Evolutionary conservation across 2,888 invertebrate species (phyloP).

Genomic region (Trypoxylon attenuatum): DNA sequence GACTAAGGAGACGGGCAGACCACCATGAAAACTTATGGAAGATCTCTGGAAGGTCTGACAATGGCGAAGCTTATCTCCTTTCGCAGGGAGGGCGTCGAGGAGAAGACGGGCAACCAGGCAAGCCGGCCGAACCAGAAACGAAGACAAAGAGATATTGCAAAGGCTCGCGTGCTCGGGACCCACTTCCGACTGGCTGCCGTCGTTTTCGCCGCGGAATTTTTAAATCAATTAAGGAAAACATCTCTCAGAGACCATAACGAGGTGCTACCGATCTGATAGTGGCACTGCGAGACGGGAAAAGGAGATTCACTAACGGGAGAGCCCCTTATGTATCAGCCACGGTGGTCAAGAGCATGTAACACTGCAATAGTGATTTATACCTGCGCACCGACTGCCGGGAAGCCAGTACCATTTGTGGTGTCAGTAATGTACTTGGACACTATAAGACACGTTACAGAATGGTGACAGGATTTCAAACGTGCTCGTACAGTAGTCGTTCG

Average conservation of each 20-base stretch:
- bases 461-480: constrained; percentile 16
- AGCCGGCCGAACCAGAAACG: not conserved
- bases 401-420: constrained; percentile 20
- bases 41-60: not conserved
- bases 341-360: constrained; percentile 37
- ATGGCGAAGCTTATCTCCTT: constrained; percentile 15
- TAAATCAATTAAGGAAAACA: constrained; percentile 30
- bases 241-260: constrained; percentile 42
- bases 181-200: not conserved
- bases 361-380: constrained; percentile 64
- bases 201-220: constrained; percentile 14
- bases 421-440: constrained; percentile 43
- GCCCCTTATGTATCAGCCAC: constrained; percentile 20
- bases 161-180: constrained; percentile 5
- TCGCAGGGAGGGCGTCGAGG: not conserved
- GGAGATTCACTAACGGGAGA: constrained; percentile 18
- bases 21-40: constrained; percentile 9
- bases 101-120: not conserved
- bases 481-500: not conserved
- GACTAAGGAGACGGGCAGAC: not conserved
- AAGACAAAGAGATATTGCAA: not conserved
- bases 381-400: constrained; percentile 32
- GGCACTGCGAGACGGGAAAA: constrained; percentile 21
- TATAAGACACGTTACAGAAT: constrained; percentile 13
- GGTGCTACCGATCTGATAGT: constrained; percentile 54